Evolutionary conservation across 1,140 invertebrate genomes (phyloP).

Genomic region (Drosophila tsacasi): DNA sequence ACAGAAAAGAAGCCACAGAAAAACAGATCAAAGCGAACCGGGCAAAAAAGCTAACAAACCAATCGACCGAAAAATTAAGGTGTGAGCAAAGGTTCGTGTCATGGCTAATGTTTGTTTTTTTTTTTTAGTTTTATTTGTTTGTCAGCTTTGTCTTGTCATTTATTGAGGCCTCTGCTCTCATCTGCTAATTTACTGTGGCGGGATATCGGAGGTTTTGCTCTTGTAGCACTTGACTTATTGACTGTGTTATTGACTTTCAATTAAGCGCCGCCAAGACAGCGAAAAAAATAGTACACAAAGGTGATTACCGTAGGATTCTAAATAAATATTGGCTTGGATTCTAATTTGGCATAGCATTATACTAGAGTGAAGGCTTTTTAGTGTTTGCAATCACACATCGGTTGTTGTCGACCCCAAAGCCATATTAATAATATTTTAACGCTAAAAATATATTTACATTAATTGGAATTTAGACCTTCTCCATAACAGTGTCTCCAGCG

Average conservation of each 20-base stretch:
- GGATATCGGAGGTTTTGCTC: neutral
- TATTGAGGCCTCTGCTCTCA: constrained; percentile 1
- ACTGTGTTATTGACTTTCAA: constrained; percentile 42
- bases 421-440: too few species aligned
- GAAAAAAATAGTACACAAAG: constrained; percentile 9
- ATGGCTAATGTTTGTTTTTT: constrained; percentile 11
- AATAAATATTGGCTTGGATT: too few species aligned
- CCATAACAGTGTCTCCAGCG: neutral
- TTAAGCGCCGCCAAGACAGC: constrained; percentile 14
- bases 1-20: constrained; percentile 62
- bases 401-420: too few species aligned
- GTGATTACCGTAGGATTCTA: neutral
- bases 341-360: too few species aligned
- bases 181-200: constrained; percentile 12
- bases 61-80: constrained; percentile 24
- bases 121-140: neutral
- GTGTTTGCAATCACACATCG: too few species aligned
- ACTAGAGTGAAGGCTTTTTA: too few species aligned
- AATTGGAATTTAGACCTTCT: too few species aligned
- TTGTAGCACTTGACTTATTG: constrained; percentile 44
- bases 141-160: constrained; percentile 15
- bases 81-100: constrained; percentile 22
- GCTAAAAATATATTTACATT: too few species aligned
- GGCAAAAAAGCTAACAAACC: constrained; percentile 6
- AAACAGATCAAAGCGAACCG: constrained; percentile 58